phyloP scores from a whole-genome alignment of 2,888 invertebrate species.

The Phytoseiulus persimilis region DNA sequence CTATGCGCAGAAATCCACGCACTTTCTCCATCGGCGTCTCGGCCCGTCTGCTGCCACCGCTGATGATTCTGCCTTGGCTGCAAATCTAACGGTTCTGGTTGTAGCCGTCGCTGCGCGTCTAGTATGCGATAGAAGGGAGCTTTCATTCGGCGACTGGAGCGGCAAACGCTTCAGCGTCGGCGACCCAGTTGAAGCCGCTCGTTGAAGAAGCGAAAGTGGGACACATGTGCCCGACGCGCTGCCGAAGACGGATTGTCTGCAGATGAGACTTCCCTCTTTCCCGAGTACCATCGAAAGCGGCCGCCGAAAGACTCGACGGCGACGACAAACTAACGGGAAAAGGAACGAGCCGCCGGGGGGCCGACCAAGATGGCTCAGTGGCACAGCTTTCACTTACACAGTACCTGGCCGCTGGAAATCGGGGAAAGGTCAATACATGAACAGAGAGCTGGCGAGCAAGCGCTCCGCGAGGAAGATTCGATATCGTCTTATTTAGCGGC shows the following conservation, averaged over 20 bases:
- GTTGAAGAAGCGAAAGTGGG: slow-evolving; percentile 5
- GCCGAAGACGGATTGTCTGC: not conserved
- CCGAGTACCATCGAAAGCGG: not conserved
- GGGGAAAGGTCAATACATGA: not conserved
- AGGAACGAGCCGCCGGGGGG: not conserved
- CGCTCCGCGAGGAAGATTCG: not conserved
- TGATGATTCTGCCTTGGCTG: not conserved
- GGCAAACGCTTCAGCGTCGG: not conserved
- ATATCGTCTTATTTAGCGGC: not conserved
- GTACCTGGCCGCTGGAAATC: not conserved
- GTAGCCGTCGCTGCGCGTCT: not conserved
- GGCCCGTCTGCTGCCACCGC: not conserved
- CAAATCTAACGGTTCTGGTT: not conserved
- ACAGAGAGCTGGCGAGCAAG: not conserved
- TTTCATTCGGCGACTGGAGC: not conserved
- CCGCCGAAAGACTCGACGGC: not conserved
- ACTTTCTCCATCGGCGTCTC: not conserved
- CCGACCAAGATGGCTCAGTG: not conserved
- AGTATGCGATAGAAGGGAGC: not conserved
- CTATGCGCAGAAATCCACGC: not conserved
- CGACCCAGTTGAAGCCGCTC: not conserved
- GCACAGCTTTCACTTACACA: not conserved
- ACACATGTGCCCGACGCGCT: not conserved
- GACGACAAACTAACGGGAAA: not conserved
- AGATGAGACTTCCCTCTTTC: not conserved